Base-by-base conservation (phyloP, 2,113 vertebrate genomes). In the Sarotherodon lohbergeri region DNA sequence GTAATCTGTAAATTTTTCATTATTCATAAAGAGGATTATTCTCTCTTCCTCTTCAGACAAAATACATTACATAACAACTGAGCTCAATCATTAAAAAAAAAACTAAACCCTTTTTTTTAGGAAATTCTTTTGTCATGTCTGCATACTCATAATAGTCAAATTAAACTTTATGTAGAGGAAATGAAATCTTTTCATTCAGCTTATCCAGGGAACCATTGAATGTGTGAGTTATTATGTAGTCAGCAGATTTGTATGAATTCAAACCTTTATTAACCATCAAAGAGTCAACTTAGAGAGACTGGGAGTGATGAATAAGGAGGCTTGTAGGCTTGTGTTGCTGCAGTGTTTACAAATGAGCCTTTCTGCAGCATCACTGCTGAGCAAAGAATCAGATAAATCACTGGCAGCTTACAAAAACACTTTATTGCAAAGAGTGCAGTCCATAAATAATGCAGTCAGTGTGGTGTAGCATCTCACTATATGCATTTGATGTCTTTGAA, bases 11-110 rank as follows among this genome's bases (percentile, higher is more conserved):
- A 63, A 50, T n/a, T 54, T 48, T 66, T 66, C 61, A 32, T 86
- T 86, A 83, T 86, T 73, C 32, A 80, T 29, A 61, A 86, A 80
- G 80, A 90, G 80, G 91, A 91, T 93, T 90, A 85, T 78, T 90
- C 13, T 73, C 13, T 50, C 27, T 4, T 32, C 29, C 19, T 81
- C 39, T 61, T 50, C 12, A 68, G 66, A 83, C 27, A 78, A 52
- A 78, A n/a, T 3, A 34, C 27, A 78, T 78, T 52, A 32, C 0
- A 76, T 76, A 78, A 52, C 27, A 78, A 78, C 27, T 78, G 43
- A 50, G 73, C 73, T 78, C 17, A 78, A 5, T 78, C 10, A 32
- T 78, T 50, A 12, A 12, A 76, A 71, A 52, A 9, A 24, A 43
- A 54, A 7, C 24, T 0, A 29, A 48, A 5, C 24, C 9, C 24